A percentile compares a stretch with the other conserved stretches of the same genome.
Evolutionary conservation across 2,113 vertebrate species (phyloP).

Genomic region (Tragelaphus strepsiceros): DNA sequence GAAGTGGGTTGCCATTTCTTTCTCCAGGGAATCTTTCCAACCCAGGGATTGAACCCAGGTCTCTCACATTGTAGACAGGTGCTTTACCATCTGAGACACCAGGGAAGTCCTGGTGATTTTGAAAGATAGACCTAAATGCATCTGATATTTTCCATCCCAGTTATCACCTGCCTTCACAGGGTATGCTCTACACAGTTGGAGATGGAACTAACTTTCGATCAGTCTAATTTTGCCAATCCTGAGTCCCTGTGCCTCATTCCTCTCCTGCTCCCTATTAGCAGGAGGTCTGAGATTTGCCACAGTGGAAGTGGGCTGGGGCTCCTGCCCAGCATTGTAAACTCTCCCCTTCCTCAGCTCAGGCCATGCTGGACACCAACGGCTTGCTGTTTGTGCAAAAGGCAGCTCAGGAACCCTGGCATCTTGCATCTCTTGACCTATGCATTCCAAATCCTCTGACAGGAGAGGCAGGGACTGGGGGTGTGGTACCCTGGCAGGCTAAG

Average conservation of each 20-base stretch:
- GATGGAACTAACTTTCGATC: neutral
- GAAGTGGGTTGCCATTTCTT: no score
- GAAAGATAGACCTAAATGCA: neutral
- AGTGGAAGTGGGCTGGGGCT: rapidly evolving
- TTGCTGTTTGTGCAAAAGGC: neutral
- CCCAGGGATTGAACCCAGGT: no score
- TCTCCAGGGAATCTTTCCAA: no score
- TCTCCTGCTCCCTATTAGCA: neutral
- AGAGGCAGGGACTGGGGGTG: rapidly evolving
- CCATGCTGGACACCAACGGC: rapidly evolving
- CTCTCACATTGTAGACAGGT: no score
- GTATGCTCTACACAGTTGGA: neutral
- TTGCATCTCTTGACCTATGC: neutral
- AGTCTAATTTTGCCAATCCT: neutral
- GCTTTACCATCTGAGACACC: no score
- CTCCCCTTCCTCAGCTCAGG: neutral
- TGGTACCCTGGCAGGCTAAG: neutral
- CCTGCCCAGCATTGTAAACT: no score
- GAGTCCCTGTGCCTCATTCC: rapidly evolving
- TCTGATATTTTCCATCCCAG: neutral
- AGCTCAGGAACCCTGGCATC: rapidly evolving
- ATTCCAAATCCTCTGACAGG: neutral
- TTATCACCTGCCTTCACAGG: neutral
- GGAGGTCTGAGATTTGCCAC: neutral
- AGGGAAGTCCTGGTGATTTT: neutral